Evolutionary conservation across 2,797 vertebrate species (phyloP).

Genomic region (Merluccius polli): DNA sequence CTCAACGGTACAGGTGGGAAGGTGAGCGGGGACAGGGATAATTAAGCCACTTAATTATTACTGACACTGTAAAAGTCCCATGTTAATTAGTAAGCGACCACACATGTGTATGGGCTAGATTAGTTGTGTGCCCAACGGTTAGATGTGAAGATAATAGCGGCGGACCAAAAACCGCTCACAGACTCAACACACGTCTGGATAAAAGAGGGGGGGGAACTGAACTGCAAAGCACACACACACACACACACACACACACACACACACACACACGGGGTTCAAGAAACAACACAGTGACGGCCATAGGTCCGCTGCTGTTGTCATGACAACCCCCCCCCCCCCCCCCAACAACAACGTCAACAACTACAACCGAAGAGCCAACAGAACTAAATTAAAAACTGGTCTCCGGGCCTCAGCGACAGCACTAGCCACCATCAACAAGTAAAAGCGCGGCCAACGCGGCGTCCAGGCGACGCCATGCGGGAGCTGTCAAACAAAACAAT

Average conservation of each 20-base stretch:
- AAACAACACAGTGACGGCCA: too few relatives aligned
- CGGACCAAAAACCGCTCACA: not conserved
- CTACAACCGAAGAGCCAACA: too few relatives aligned
- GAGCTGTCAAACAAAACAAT: conserved; percentile 56
- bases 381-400: too few relatives aligned
- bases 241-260: too few relatives aligned
- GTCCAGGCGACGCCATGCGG: not conserved
- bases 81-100: not conserved
- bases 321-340: too few relatives aligned
- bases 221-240: too few relatives aligned
- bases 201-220: not conserved
- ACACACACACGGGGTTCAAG: too few relatives aligned
- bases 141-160: too few relatives aligned
- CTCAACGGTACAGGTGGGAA: not conserved
- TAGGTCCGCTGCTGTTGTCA: too few relatives aligned
- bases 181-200: not conserved
- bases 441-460: not conserved
- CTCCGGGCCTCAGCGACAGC: too few relatives aligned
- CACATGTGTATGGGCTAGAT: not conserved
- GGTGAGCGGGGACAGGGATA: not conserved
- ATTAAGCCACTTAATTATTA: not conserved
- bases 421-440: too few relatives aligned
- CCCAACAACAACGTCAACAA: too few relatives aligned
- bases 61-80: not conserved
- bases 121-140: not conserved